These are phyloP conservation scores for Candidula unifasciata DNA, from an alignment of 2,888 invertebrate species.

Conservation along the genomic window DNA sequence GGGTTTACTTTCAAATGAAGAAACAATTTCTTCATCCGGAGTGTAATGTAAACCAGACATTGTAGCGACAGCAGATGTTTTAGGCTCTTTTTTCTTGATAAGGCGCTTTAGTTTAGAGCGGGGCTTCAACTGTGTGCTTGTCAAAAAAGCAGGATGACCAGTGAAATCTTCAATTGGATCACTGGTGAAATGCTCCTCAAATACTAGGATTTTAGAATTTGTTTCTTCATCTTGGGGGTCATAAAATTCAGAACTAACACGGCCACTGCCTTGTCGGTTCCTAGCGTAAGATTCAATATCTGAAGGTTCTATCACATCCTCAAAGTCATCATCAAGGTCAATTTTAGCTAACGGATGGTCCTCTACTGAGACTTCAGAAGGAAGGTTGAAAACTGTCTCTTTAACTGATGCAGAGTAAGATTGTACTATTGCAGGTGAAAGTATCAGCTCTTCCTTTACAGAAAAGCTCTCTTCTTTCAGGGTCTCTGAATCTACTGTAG, in stretches of 20 bases:
- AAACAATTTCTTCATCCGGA: conserved; percentile 43
- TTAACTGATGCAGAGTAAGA: conserved; percentile 22
- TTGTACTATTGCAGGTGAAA: not conserved
- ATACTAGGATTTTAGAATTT: conserved; percentile 35
- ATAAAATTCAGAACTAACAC: conserved; percentile 15
- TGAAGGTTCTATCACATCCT: conserved; percentile 46
- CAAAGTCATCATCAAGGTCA: conserved; percentile 40
- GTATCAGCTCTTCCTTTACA: not conserved
- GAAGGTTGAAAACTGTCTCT: conserved; percentile 47
- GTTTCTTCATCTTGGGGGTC: conserved; percentile 19
- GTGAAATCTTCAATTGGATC: conserved; percentile 53
- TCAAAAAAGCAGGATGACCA: conserved; percentile 37
- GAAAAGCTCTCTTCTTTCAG: not conserved
- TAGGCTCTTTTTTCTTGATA: conserved; percentile 48
- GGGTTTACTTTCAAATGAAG: conserved; percentile 1
- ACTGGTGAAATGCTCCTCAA: conserved; percentile 52
- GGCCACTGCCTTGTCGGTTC: not conserved
- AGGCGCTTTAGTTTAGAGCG: conserved; percentile 51
- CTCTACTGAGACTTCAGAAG: conserved; percentile 45
- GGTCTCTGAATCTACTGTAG: not conserved
- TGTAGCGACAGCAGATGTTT: conserved; percentile 50
- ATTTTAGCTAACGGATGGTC: conserved; percentile 47
- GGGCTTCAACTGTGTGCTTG: conserved; percentile 44
- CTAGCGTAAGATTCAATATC: conserved; percentile 2
- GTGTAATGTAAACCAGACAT: conserved; percentile 51